These are phyloP conservation scores for Dromiciops gliroides DNA, from an alignment of 2,113 vertebrate species.

Conservation along the genomic window DNA sequence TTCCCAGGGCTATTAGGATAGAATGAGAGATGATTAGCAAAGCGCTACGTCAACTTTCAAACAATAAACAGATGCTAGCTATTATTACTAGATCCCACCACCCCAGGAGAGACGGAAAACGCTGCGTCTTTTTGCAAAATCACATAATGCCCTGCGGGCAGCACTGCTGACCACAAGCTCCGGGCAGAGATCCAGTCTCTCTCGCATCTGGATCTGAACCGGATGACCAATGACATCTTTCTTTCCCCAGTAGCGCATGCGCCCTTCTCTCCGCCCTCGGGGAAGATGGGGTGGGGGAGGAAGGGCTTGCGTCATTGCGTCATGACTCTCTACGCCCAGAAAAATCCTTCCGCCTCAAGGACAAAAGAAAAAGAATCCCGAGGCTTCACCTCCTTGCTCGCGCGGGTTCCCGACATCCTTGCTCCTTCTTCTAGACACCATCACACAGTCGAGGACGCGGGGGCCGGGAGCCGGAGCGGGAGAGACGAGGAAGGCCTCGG, in stretches of 20 bases:
- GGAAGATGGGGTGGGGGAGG: not conserved
- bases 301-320: not conserved
- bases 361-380: not conserved
- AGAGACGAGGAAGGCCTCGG: too few relatives aligned
- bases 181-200: fast-evolving
- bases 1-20: not conserved
- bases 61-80: not conserved
- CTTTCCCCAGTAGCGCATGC: not conserved
- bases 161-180: too few relatives aligned
- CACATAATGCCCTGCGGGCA: not conserved
- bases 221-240: not conserved
- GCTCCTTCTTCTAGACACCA: not conserved
- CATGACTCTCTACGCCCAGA: not conserved
- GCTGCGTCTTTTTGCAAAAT: not conserved
- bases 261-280: not conserved
- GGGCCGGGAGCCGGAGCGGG: not conserved
- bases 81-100: not conserved
- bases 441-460: not conserved
- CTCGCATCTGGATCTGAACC: too few relatives aligned
- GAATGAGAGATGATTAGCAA: not conserved
- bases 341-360: not conserved
- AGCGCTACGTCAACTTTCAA: not conserved
- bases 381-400: not conserved
- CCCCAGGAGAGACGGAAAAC: not conserved
- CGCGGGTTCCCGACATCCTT: not conserved